phyloP scores from a whole-genome alignment of 2,797 vertebrate genomes.

The Rhincodon typus region DNA sequence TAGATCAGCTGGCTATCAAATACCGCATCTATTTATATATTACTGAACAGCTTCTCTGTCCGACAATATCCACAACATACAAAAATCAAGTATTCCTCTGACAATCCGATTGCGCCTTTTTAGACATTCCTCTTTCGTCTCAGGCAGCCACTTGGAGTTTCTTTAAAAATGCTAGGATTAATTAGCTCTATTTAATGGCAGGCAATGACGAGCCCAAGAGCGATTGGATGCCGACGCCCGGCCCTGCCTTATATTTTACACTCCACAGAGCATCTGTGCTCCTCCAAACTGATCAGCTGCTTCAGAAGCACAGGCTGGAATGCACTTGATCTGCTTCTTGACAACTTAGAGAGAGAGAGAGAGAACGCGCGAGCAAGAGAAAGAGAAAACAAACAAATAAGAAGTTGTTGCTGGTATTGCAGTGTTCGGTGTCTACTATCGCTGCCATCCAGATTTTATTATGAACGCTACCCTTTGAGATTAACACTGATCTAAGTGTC shows the following conservation, averaged over 20 bases:
- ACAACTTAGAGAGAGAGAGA: conserved; percentile 26
- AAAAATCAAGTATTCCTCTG: conserved; percentile 34
- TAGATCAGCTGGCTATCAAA: conserved; percentile 33
- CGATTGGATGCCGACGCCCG: conserved; percentile 83
- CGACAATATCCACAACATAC: conserved; percentile 33
- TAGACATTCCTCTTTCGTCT: conserved; percentile 23
- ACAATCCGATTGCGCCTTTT: conserved; percentile 34
- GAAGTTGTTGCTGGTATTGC: conserved; percentile 55
- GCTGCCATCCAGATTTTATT: background rate
- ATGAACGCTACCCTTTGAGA: background rate
- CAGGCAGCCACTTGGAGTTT: conserved; percentile 62
- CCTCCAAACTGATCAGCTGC: conserved; percentile 80
- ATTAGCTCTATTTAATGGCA: conserved; percentile 79
- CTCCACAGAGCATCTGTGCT: conserved; percentile 70
- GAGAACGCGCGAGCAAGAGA: background rate
- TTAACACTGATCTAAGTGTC: background rate
- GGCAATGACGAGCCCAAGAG: conserved; percentile 78
- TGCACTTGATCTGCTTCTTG: conserved; percentile 32
- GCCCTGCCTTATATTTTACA: conserved; percentile 94
- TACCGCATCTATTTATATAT: conserved; percentile 25
- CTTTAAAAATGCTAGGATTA: conserved; percentile 70
- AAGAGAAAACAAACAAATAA: conserved; percentile 57
- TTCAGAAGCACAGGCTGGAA: conserved; percentile 50
- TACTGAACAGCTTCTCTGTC: conserved; percentile 29
- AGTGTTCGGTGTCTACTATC: conserved; percentile 51